Base-by-base conservation (phyloP, 2,113 vertebrate species). In the Conger conger region DNA sequence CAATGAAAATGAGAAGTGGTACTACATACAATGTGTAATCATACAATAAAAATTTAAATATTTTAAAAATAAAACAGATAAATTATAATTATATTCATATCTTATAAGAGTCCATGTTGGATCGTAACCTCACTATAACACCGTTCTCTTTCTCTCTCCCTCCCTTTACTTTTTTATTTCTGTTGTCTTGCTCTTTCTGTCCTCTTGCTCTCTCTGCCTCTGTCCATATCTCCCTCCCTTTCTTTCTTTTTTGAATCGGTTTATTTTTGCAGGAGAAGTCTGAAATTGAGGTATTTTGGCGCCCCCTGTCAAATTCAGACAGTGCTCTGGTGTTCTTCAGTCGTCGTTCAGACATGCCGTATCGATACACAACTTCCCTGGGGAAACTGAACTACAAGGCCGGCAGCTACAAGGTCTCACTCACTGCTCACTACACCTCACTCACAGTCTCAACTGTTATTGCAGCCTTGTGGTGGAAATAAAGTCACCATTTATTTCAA, bases 271-370 rank as follows among this genome's bases (percentile, higher is more conserved):
- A 99, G 97, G 96, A 96, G 89, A 95, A 95, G 85, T 94, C 77
- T 60, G 40, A 81, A 2, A 96, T 99, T 0, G 94, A 99, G 37
- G 97, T 99, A 84, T 99, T 93, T 88, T 88, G 94, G 94, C 94
- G 97, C 35, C 95, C 95, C 0, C 93, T 99, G 87, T 95, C 95
- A 0, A 82, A 79, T 0, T 88, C 89, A 0, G 90, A 95, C 82
- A 97, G 94, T 0, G 92, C 96, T 8, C 85, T 99, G 0, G 96
- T 97, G 42, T 99, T 99, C 95, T 96, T 99, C 94, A 99, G 97
- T 90, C 93, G 96, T 8, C 95, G 98, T 1, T 92, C 83, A 0
- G 97, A 99, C 82, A 96, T 96, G 96, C 98, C 98, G 0, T 97
- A 94, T 38, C 91, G 3, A 88, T 99, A 97, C 90, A 89, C 30